These are phyloP conservation scores for Ranitomeya imitator DNA, from an alignment of 2,113 vertebrate genomes.

Conservation along the genomic window DNA sequence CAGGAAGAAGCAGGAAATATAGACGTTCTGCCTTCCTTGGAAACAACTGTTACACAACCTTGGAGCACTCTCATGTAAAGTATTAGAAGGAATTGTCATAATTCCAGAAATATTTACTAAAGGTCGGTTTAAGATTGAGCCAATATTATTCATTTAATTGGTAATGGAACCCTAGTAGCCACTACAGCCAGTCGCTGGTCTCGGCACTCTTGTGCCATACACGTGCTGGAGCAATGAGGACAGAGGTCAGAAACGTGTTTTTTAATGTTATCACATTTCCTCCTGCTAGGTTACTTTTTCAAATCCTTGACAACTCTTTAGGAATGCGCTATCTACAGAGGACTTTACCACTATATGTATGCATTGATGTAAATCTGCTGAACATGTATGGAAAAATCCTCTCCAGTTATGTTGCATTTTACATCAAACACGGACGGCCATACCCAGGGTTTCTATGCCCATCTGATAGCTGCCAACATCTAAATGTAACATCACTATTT, in stretches of 20 bases:
- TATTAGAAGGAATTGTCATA: neutral
- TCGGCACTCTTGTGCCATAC: too few species aligned
- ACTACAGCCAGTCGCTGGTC: too few species aligned
- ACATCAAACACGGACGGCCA: neutral
- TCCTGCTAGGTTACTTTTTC: too few species aligned
- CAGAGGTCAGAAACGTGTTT: too few species aligned
- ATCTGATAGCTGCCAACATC: constrained; percentile 34
- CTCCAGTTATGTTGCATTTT: constrained; percentile 2
- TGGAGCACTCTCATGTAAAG: neutral
- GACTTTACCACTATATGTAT: too few species aligned
- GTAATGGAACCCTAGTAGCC: neutral
- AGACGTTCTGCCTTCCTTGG: neutral
- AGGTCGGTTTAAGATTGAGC: neutral
- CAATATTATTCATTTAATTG: neutral
- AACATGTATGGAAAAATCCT: neutral
- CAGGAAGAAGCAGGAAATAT: too few species aligned
- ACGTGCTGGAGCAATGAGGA: too few species aligned
- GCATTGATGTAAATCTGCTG: too few species aligned
- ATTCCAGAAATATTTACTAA: neutral
- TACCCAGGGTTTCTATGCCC: constrained; percentile 22
- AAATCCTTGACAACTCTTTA: too few species aligned
- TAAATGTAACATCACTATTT: constrained; percentile 45
- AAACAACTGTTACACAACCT: neutral
- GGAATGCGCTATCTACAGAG: too few species aligned
- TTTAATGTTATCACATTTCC: too few species aligned